Evolutionary conservation across 2,113 vertebrate species (phyloP), one percentile per base, ranked within the genome.

Genomic region (Suricata suricatta): DNA sequence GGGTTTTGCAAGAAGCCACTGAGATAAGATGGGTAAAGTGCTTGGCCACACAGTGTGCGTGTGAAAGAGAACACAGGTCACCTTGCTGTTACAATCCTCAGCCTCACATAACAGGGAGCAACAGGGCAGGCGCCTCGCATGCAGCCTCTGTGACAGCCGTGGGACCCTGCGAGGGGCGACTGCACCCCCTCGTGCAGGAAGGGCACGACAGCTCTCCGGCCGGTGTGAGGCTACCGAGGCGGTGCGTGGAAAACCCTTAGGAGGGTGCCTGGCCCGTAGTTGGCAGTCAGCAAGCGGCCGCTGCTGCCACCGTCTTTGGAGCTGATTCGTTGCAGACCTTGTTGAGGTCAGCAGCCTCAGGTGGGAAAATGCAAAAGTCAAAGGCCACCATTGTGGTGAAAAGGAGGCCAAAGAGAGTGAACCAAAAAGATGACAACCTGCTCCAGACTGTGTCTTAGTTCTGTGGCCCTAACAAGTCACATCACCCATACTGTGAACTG

Each of bases 401-500:
- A 81, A 47, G 50, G 74, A 88, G 38, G n/a, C 3, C 68, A 5
- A 23, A 60, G 27, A 12, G 14, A 27, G 15, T 0, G 11, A 41
- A 23, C 23, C 63, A 7, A 12, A 63, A 35, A 29, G 54, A 25
- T 0, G 21, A 25, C 12, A 14, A 0, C 0, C 27, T 0, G 29
- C 80, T 66, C 27, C 12, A 0, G 47, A 27, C 15, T 29, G 15
- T 35, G 44, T 35, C 79, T 54, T 33, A 60, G 60, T 38, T 31
- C 81, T n/a, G 35, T 7, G 90, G 27, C 81, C 74, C 33, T 8
- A 38, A 10, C 7, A 21, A 50, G 71, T 21, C 27, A 8, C 3
- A 27, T 44, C 44, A 4, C 44, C 23, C n/a, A 69, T 6, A 5
- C 27, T 5, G 23, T 1, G 31, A 17, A 16, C n/a, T 2, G 2